Percentiles rank a stretch among this genome's conserved stretches.
Conservation (phyloP, 2,888 invertebrate species). For the Macrosiphum euphorbiae region DNA sequence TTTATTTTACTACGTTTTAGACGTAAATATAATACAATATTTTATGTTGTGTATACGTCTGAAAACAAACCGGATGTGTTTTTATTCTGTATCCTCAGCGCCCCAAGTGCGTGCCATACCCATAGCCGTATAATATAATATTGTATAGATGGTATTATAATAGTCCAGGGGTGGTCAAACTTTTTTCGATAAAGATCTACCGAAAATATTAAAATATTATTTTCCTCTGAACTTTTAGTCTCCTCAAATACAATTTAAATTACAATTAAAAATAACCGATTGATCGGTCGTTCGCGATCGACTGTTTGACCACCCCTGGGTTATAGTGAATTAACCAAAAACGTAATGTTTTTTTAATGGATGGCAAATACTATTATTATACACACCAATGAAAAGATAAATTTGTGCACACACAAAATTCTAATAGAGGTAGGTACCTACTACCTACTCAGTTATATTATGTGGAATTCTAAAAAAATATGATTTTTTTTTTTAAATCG, state of each 20-base stretch:
- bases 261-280: no score
- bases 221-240: no score
- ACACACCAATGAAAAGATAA: not conserved
- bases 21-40: not conserved
- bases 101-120: not conserved
- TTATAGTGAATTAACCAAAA: not conserved
- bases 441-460: not conserved
- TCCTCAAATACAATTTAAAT: no score
- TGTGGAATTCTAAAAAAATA: not conserved
- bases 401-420: not conserved
- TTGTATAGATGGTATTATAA: not conserved
- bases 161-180: not conserved
- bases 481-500: not conserved
- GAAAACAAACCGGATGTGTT: not conserved
- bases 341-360: no score
- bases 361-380: not conserved
- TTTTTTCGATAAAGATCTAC: not conserved
- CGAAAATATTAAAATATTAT: not conserved
- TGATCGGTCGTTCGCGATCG: not conserved
- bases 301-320: not conserved
- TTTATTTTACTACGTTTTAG: no score
- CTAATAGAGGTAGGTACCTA: not conserved
- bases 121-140: not conserved
- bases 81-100: not conserved
- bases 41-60: not conserved